These are phyloP conservation scores for Struthidea cinerea DNA, from an alignment of 2,113 vertebrate genomes.

Conservation along the genomic window DNA sequence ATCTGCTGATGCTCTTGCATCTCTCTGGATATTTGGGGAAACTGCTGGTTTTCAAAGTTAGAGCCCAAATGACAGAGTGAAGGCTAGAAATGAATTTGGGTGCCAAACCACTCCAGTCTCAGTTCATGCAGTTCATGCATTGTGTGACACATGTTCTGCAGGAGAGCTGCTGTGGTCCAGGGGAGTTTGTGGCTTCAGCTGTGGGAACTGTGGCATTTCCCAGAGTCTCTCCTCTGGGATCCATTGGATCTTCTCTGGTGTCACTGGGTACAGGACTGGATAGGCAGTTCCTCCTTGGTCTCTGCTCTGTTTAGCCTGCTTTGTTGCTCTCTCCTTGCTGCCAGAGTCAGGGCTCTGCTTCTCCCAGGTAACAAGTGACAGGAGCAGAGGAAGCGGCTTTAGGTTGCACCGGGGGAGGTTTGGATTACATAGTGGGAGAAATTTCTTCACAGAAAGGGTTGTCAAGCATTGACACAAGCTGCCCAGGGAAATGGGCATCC, in stretches of 20 bases:
- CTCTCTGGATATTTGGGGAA: background rate
- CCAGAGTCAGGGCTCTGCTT: background rate
- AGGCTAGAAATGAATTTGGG: background rate
- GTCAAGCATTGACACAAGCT: fast-evolving
- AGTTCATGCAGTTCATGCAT: background rate
- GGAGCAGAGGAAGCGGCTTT: background rate
- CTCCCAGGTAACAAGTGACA: background rate
- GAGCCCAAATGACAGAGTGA: background rate
- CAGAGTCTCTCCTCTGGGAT: background rate
- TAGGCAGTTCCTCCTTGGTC: background rate
- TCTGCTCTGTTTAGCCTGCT: too few species aligned
- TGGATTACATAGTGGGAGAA: fast-evolving
- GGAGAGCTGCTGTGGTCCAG: background rate
- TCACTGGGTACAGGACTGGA: fast-evolving
- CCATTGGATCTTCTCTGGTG: background rate
- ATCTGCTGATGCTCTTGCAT: background rate
- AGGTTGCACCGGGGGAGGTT: too few species aligned
- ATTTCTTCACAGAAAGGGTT: fast-evolving
- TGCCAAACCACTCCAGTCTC: background rate
- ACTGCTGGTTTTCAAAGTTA: background rate
- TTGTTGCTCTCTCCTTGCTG: background rate
- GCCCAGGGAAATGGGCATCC: background rate
- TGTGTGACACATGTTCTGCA: fast-evolving
- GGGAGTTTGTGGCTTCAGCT: background rate
- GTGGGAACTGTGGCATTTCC: background rate